Conservation (phyloP, 2,797 vertebrate species). For the Darevskia nairensis region DNA sequence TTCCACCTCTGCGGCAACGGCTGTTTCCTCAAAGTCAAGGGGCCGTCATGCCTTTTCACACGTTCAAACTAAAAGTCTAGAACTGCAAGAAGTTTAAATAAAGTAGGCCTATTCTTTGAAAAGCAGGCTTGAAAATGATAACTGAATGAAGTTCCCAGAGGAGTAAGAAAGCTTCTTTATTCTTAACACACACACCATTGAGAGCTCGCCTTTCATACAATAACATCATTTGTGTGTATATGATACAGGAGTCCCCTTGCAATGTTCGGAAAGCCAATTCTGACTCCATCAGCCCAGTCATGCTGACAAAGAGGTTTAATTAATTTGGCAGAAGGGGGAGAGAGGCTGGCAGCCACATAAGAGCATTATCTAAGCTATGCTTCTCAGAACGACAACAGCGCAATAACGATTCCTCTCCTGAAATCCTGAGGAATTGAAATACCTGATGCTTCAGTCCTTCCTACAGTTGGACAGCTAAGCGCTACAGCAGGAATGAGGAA, state of each 20-base stretch:
- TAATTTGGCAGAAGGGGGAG: background rate
- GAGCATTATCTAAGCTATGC: background rate
- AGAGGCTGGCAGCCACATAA: background rate
- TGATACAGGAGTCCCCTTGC: background rate
- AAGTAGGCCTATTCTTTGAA: background rate
- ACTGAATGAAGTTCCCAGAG: background rate
- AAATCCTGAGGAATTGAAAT: background rate
- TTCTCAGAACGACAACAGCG: background rate
- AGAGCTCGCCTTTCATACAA: constrained; percentile 45
- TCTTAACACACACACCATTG: constrained; percentile 26
- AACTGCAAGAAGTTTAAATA: constrained; percentile 13
- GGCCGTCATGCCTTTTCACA: constrained; percentile 1
- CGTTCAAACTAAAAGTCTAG: constrained; percentile 24
- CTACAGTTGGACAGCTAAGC: background rate
- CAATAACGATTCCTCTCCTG: background rate
- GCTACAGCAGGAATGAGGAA: background rate
- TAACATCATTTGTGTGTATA: background rate
- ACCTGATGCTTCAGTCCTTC: background rate
- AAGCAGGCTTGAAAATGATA: background rate
- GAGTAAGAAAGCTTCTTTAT: constrained; percentile 21
- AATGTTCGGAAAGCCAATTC: background rate
- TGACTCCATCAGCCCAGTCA: background rate
- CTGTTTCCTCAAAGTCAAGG: constrained; percentile 17
- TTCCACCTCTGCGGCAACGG: constrained; percentile 20
- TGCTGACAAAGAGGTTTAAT: background rate